Conservation (phyloP, 2,888 invertebrate species). For the Cantharis lateralis region DNA sequence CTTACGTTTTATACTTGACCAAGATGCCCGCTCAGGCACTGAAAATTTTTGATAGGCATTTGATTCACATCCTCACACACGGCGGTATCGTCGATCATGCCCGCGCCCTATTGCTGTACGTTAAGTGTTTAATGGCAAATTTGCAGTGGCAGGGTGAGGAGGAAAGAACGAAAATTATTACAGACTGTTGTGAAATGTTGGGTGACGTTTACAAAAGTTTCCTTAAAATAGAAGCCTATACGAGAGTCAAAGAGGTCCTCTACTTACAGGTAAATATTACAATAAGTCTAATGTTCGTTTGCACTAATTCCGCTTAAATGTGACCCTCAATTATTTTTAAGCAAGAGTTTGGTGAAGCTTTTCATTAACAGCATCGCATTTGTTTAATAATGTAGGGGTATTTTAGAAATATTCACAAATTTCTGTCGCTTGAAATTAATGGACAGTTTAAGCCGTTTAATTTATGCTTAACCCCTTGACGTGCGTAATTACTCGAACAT, state of each 20-base stretch:
- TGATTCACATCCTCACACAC: slow-evolving; percentile 76
- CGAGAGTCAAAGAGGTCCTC: slow-evolving; percentile 73
- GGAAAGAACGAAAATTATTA: slow-evolving; percentile 59
- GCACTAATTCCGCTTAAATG: too few relatives aligned
- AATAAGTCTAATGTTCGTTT: too few relatives aligned
- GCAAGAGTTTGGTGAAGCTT: too few relatives aligned
- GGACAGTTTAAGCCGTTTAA: too few relatives aligned
- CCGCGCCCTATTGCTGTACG: slow-evolving; percentile 74
- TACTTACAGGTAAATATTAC: slow-evolving; percentile 64
- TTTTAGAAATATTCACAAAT: too few relatives aligned
- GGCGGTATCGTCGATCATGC: slow-evolving; percentile 83
- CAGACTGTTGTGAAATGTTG: slow-evolving; percentile 65
- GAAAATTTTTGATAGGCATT: slow-evolving; percentile 61
- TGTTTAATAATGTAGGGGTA: too few relatives aligned
- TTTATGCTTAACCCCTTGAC: too few relatives aligned
- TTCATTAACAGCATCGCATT: too few relatives aligned
- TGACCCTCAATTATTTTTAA: too few relatives aligned
- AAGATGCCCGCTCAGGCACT: slow-evolving; percentile 78
- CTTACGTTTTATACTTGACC: slow-evolving; percentile 76
- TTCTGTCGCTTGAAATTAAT: too few relatives aligned
- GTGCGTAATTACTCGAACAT: too few relatives aligned
- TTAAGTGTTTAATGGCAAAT: slow-evolving; percentile 77
- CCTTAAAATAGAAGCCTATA: slow-evolving; percentile 74
- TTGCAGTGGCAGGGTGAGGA: slow-evolving; percentile 57
- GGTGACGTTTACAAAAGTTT: slow-evolving; percentile 72